Conservation (phyloP, 2,797 vertebrate species). For the Typhlichthys subterraneus region DNA sequence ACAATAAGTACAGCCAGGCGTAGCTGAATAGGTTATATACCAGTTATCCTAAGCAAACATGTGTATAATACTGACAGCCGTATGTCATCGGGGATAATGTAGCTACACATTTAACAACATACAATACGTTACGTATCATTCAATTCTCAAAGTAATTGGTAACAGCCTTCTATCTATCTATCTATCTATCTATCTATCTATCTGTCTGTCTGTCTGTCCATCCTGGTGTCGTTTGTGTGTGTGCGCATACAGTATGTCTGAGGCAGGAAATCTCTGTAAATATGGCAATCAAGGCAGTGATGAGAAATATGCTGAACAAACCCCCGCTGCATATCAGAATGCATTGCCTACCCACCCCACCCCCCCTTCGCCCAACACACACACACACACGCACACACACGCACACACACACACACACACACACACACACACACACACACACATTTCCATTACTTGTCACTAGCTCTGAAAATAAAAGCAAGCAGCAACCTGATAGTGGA, state of each 20-base stretch:
- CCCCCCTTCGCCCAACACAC: background rate
- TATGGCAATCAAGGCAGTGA: background rate
- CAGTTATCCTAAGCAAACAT: no score
- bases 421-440: conserved; percentile 15
- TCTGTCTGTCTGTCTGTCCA: background rate
- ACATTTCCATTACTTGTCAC: conserved; percentile 36
- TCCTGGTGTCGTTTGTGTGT: background rate
- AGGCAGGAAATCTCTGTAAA: background rate
- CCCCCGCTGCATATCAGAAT: no score
- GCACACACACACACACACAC: conserved; percentile 8
- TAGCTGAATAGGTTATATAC: no score
- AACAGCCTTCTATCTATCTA: background rate
- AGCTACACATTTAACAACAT: no score
- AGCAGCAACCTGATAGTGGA: conserved; percentile 20
- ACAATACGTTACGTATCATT: no score
- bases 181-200: conserved; percentile 4
- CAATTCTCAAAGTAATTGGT: no score
- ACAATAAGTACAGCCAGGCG: no score
- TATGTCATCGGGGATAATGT: no score
- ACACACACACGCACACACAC: conserved; percentile 14
- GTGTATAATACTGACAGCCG: no score
- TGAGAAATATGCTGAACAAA: no score
- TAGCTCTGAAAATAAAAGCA: conserved; percentile 5
- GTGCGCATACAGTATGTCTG: background rate
- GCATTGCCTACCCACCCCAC: no score